phyloP scores from a whole-genome alignment of 2,797 vertebrate species.

The Rachycentron canadum region DNA sequence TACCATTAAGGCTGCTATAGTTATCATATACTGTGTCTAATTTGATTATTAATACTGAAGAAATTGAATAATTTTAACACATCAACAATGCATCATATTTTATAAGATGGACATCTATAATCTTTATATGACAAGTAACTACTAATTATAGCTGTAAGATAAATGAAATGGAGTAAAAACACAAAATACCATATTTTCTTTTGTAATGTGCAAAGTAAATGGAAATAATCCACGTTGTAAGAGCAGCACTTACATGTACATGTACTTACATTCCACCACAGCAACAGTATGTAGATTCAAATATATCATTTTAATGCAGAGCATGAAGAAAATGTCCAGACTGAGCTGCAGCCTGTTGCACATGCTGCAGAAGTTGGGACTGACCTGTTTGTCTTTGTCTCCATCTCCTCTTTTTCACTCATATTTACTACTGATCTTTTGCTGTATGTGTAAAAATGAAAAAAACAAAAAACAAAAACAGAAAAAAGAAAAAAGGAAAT shows the following conservation, averaged over 20 bases:
- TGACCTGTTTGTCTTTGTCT: conserved; percentile 32
- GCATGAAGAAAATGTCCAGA: background rate
- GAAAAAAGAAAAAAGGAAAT: background rate
- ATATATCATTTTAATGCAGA: background rate
- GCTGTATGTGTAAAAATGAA: background rate
- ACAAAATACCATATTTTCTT: background rate
- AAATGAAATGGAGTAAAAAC: background rate
- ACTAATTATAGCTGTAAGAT: too few relatives aligned
- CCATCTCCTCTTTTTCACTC: background rate
- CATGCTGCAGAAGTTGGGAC: background rate
- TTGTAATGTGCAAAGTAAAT: background rate
- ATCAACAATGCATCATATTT: background rate
- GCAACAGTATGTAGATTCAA: background rate
- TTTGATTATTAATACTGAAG: background rate
- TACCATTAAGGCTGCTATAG: background rate
- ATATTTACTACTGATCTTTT: background rate
- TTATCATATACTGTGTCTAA: background rate
- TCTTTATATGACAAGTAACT: background rate
- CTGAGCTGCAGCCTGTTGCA: conserved; percentile 29
- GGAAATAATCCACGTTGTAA: background rate
- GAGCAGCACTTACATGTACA: background rate
- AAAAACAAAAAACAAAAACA: background rate
- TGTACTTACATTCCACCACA: background rate
- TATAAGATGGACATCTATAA: background rate
- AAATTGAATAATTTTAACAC: background rate